Evolutionary conservation across 2,888 invertebrate genomes (phyloP), one percentile per base, ranked within the genome.

Genomic region (Gryllus longicercus): DNA sequence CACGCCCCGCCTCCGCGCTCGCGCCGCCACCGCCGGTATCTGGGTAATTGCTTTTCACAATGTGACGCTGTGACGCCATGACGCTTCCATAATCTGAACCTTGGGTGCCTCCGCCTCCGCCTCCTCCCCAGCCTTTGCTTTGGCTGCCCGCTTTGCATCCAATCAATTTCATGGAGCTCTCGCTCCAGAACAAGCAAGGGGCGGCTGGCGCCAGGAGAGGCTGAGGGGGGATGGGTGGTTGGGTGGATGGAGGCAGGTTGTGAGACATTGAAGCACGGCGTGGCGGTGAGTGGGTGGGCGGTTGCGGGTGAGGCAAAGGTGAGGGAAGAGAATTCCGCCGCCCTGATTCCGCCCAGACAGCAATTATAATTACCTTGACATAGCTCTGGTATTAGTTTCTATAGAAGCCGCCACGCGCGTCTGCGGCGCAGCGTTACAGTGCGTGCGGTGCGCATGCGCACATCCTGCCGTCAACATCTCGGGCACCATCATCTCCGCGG

Each of bases 161-260:
- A 79, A 79, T 79, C 78, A 79, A 79, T 79, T 75, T 79, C 78
- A 79, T 50, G 78, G 74, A 74, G n/a, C 63, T 79, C 74, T 25
- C 74, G n/a, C 63, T 79, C 74, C 74, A 38, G 74, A 79, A 79
- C 75, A 79, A 79, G 74, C 78, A 50, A 25, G 75, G 50, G 74
- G 21, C 49, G 74, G 51, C 25, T 63, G 63, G 78, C 63, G 16
- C n/a, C 25, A 18, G 49, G 77, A 77, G 21, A 38, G 25, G 75
- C 21, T 11, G 75, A 14, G 25, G 14, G 25, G 2, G 25, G 8
- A 11, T 2, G 75, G 21, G 25, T 23, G 16, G 14, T 14, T 23
- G 75, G 21, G 14, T 14, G 50, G 51, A 51, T n/a, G 78, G 50
- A 12, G 12, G 50, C 23, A 50, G 49, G 77, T 11, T 63, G 63